Evolutionary conservation across 1,140 invertebrate species (phyloP), one percentile per base, ranked within the genome.

Genomic region (Phthorimaea operculella): DNA sequence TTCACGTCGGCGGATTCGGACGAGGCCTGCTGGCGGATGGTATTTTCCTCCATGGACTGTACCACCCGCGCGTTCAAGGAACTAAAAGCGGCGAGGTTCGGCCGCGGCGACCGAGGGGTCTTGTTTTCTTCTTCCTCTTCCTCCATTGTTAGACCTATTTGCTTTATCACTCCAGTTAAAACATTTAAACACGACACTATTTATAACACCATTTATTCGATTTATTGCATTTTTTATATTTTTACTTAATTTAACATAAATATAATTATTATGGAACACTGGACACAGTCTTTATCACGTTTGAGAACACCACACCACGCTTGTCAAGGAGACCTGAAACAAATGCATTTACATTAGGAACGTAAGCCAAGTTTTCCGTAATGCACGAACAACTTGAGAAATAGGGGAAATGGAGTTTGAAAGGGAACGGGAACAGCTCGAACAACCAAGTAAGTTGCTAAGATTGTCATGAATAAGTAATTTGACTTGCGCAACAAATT

Each of bases 111-210:
- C 34, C 68, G 62, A 21, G 68, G 62, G 17, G 45, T 70, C 55
- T 83, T 79, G 62, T 77, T 68, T 62, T 85, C 85, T 58, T 89
- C 87, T 39, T 89, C 88, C 60, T 89, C 88, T 55, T 89, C 87
- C 67, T 89, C 88, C 88, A 89, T 89, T 68, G 78, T 85, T 55
- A 58, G 59, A 54, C 36, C 57, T 58, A 55, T 60, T 55, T 67
- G 65, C 57, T 52, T 52, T 60, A 65, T 33, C 47, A 54, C 58
- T 48, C 64, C 60, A 66, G 69, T 54, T 62, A 66, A 51, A 61
- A 73, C 63, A 64, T 61, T 60, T 59, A 52, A 51, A 54, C 72
- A 79, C 66, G 47, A 63, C 68, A 79, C 74, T 72, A 68, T 68
- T 71, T 51, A 76, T 76, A 68, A 73, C 70, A 76, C 64, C 61